phyloP scores from a whole-genome alignment of 2,113 vertebrate genomes.

The Neoarius graeffei region DNA sequence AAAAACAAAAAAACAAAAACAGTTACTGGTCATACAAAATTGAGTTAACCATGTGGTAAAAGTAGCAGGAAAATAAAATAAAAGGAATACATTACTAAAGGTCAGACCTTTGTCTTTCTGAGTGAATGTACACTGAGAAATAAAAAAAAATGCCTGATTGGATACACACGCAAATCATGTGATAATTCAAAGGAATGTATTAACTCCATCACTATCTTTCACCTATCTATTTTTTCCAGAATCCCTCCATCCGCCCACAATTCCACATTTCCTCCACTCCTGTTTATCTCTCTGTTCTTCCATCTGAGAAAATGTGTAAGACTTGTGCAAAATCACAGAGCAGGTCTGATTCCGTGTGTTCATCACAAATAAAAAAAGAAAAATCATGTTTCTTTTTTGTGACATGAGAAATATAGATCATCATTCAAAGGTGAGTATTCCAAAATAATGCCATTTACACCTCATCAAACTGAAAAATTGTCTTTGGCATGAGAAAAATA shows the following conservation, averaged over 20 bases:
- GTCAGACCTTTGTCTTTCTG: neutral
- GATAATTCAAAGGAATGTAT: conserved; percentile 22
- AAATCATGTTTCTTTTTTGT: conserved; percentile 48
- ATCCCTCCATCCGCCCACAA: neutral
- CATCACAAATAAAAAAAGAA: conserved; percentile 56
- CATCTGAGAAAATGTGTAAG: neutral
- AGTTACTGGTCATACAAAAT: neutral
- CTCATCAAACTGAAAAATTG: conserved; percentile 68
- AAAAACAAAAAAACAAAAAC: neutral
- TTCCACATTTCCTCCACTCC: no score
- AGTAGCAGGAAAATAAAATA: neutral
- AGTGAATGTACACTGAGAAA: neutral
- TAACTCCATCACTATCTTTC: neutral
- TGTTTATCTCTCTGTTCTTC: neutral
- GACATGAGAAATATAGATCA: conserved; percentile 54
- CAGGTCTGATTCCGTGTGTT: conserved; percentile 49
- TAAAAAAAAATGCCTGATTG: conserved; percentile 9
- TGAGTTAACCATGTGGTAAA: neutral
- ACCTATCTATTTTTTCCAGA: neutral
- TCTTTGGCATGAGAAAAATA: conserved; percentile 81
- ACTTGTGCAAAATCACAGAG: conserved; percentile 47
- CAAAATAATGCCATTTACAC: conserved; percentile 69
- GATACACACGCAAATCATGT: neutral
- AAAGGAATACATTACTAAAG: neutral
- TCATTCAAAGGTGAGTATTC: conserved; percentile 40